Evolutionary conservation across 2,797 vertebrate genomes (phyloP), one percentile per base, ranked within the genome.

Genomic region (Phrynocephalus vlangalii): DNA sequence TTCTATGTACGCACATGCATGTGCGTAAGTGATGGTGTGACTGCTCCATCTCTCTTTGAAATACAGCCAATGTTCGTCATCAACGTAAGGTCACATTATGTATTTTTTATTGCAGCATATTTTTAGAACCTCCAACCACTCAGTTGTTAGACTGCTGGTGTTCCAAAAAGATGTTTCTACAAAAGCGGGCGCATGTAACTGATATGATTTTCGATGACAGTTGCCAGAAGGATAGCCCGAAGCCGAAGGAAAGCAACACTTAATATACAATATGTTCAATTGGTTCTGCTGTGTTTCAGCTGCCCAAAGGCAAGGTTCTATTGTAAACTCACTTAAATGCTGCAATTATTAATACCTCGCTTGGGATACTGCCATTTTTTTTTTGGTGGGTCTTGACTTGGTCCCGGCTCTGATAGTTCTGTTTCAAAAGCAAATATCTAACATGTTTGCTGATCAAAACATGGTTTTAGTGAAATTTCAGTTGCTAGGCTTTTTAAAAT

Each of bases 171-270:
- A 91, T 8, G 22, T 88, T 84, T 82, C 88, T 88, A 89, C 88
- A 88, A 89, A 88, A 91, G 85, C 66, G 87, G 84, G 89, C 92
- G 87, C 16, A 10, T 84, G 95, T 92, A 94, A 95, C 79, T 90
- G 94, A 95, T 94, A 94, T 0, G 84, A 77, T 86, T 73, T 85
- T 86, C 81, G 86, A 82, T 88, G 89, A 90, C 94, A 94, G 93
- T 94, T 94, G 94, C 90, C 91, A 90, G 90, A 93, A 84, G 87
- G 88, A 85, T 86, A 92, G 87, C 79, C 93, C 91, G 91, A 88
- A 89, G 90, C 81, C 82, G 67, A 88, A 92, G 81, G 67, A 92
- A 92, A 86, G 88, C 92, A 88, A 93, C 79, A 79, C 91, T 88
- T 81, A 88, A 85, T 87, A 87, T 72, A 90, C 90, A 90, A 85